Conservation (phyloP, 92 coral and sea anemone genomes). For the Muricea muricata region DNA sequence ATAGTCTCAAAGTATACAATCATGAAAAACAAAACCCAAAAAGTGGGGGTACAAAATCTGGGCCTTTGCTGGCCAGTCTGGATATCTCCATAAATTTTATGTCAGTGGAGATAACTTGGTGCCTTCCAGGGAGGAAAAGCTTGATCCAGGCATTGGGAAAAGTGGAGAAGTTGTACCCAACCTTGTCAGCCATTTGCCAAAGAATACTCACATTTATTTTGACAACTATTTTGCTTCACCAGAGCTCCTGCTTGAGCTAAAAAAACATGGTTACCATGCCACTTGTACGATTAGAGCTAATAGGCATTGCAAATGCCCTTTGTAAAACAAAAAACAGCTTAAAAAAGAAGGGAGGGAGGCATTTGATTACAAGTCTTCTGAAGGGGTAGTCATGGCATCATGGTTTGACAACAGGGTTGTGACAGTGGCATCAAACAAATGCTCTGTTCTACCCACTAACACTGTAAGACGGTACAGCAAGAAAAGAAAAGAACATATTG, state of each 20-base stretch:
- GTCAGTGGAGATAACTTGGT: conserved; percentile 18
- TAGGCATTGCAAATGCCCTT: not conserved
- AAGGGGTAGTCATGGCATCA: not conserved
- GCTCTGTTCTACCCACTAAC: not conserved
- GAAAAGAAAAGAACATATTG: not conserved
- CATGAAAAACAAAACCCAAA: conserved; percentile 38
- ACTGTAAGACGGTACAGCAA: not conserved
- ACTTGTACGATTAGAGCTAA: not conserved
- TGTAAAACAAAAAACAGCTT: not conserved
- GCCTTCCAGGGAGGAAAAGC: not conserved
- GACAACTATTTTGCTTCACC: conserved; percentile 34
- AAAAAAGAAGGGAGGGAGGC: not conserved
- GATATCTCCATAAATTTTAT: conserved; percentile 16
- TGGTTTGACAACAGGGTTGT: conserved; percentile 7
- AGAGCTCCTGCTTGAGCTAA: not conserved
- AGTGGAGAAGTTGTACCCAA: conserved; percentile 13
- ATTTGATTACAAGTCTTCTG: not conserved
- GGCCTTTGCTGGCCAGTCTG: conserved; percentile 35
- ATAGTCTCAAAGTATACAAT: not conserved
- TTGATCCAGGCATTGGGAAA: conserved; percentile 24
- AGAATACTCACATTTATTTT: conserved; percentile 3
- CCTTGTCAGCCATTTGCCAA: not conserved
- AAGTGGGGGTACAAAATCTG: no score
- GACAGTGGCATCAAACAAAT: not conserved
- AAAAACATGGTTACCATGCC: not conserved